These are phyloP conservation scores for Pogonophryne albipinna DNA, from an alignment of 2,797 vertebrate species.

Conservation along the genomic window DNA sequence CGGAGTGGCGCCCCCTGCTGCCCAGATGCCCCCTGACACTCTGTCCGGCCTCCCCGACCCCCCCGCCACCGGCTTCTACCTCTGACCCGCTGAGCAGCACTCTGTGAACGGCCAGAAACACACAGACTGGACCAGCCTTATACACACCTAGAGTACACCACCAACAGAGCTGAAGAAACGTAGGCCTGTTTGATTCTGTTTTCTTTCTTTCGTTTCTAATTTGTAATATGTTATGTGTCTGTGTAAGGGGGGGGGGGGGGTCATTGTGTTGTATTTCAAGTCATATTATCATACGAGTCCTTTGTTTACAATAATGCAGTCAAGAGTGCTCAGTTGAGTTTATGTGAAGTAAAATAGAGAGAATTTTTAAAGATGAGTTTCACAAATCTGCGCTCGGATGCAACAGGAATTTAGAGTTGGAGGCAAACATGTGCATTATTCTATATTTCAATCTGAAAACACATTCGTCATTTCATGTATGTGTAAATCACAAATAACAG, in stretches of 20 bases:
- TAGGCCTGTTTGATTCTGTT: slow-evolving; percentile 34
- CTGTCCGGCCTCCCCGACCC: slow-evolving; percentile 66
- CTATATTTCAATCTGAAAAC: slow-evolving; percentile 4
- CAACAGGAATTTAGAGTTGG: slow-evolving; percentile 8
- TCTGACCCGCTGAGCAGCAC: slow-evolving; percentile 71
- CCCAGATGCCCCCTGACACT: slow-evolving; percentile 67
- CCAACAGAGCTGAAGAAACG: slow-evolving; percentile 48
- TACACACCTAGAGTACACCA: slow-evolving; percentile 40
- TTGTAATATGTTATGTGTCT: slow-evolving; percentile 6
- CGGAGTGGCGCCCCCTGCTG: slow-evolving; percentile 63
- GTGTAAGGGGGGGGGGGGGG: not conserved
- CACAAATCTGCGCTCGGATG: slow-evolving; percentile 45
- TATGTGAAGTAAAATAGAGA: slow-evolving; percentile 13
- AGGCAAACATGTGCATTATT: no score
- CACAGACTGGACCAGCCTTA: slow-evolving; percentile 76
- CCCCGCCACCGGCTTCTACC: slow-evolving; percentile 77
- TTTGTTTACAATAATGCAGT: slow-evolving; percentile 82
- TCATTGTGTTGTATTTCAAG: slow-evolving; percentile 50
- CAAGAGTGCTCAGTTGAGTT: slow-evolving; percentile 50
- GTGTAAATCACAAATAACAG: no score
- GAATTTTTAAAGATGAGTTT: slow-evolving; percentile 33
- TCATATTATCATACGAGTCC: slow-evolving; percentile 74
- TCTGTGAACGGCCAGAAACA: slow-evolving; percentile 49
- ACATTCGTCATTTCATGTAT: not conserved
- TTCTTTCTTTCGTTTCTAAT: slow-evolving; percentile 36